These are phyloP conservation scores for Gadopsis bispinosus DNA, from an alignment of 2,797 vertebrate genomes.

Conservation along the genomic window DNA sequence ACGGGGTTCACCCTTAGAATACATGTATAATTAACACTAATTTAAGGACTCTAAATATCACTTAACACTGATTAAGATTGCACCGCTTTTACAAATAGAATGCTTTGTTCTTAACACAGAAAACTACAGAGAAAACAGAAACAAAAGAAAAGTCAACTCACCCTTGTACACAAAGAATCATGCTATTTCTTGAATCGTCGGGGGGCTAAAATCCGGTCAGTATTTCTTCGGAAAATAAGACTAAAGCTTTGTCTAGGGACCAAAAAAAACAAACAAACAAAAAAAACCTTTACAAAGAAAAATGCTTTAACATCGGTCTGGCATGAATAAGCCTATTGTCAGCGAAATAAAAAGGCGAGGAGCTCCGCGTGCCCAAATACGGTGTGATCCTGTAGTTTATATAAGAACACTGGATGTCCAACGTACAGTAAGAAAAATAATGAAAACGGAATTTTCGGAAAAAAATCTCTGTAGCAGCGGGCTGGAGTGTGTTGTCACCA, in stretches of 20 bases:
- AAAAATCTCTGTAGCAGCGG: constrained; percentile 14
- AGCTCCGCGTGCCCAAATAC: constrained; percentile 8
- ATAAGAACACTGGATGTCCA: constrained; percentile 20
- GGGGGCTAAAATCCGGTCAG: constrained; percentile 32
- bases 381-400: constrained; percentile 23
- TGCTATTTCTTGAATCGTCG: constrained; percentile 79
- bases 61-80: not conserved
- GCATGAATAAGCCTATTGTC: not conserved
- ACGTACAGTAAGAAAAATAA: not conserved
- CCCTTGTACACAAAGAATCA: constrained; percentile 97
- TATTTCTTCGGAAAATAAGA: constrained; percentile 14
- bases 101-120: not conserved
- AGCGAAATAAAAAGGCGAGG: constrained; percentile 19
- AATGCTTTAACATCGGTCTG: not conserved
- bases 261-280: not conserved
- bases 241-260: not conserved
- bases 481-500: constrained; percentile 71
- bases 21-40: not conserved
- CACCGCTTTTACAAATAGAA: not conserved
- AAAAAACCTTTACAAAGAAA: not conserved
- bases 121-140: constrained; percentile 8
- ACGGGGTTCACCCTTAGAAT: not conserved
- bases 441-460: not conserved
- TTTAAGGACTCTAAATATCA: not conserved
- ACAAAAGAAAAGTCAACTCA: constrained; percentile 82